Evolutionary conservation across 2,888 invertebrate genomes (phyloP), one percentile per base, ranked within the genome.

Genomic region (Carabus problematicus): DNA sequence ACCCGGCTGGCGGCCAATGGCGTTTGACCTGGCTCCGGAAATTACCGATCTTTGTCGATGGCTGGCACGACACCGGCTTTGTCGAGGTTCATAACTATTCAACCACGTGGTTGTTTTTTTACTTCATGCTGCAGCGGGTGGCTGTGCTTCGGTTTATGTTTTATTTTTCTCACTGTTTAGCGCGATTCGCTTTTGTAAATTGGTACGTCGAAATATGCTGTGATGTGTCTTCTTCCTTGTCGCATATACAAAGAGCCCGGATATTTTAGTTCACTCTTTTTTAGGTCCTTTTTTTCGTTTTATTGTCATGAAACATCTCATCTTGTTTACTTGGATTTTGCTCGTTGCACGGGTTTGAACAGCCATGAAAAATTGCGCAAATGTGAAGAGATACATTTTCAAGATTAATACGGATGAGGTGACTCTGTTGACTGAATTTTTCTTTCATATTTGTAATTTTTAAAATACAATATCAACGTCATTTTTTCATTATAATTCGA

Each of bases 1-100:
- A 72, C 67, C 67, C 39, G 12, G 70, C 70, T 63, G 67, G 71
- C 70, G 70, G 49, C 75, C 74, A 74, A 74, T 64, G 45, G 56
- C 39, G 16, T 43, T 12, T 18, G 41, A 16, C 7, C n/a, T 11
- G 1, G 19, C 12, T 2, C 66, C 66, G 66, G 66, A 59, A 66
- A 49, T 59, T 55, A 47, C 59, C 66, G 66, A 56, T 47, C 49
- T 56, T 66, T 47, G 47, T 49, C 66, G 66, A 59, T 40, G 6
- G 52, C 14, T 29, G n/a, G 29, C 29, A 29, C 29, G 29, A 29
- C 29, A 29, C n/a, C 29, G 29, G 9, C 8, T 16, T 52, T 14
- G 41, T 61, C 63, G 63, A 59, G 59, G 58, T 67, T 67, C 60
- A 61, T 55, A 60, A 60, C 60, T 60, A 61, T 60, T 52, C 68